Evolutionary conservation across 2,113 vertebrate species (phyloP).

Genomic region (Hirundichthys speculiger): DNA sequence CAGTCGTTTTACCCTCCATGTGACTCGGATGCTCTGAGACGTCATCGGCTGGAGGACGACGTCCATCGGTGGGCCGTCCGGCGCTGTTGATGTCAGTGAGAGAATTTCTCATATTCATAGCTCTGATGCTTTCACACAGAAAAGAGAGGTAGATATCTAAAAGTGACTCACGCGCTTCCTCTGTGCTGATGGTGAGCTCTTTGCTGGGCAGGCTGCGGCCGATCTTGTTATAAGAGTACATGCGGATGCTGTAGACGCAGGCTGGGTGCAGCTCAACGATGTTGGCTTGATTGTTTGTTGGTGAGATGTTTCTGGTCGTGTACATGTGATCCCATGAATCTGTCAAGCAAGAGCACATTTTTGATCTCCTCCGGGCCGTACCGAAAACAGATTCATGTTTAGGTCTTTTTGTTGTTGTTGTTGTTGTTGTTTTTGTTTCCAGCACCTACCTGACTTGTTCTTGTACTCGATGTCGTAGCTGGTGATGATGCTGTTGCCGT

Average conservation of each 20-base stretch:
- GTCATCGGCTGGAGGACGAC: constrained; percentile 95
- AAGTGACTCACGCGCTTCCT: constrained; percentile 90
- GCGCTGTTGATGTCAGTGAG: constrained; percentile 79
- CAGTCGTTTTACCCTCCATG: constrained; percentile 90
- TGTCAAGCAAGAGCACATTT: constrained; percentile 54
- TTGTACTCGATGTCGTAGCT: constrained; percentile 99
- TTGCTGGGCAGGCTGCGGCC: constrained; percentile 97
- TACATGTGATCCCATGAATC: constrained; percentile 99
- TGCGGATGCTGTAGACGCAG: constrained; percentile 97
- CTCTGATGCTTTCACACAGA: neutral
- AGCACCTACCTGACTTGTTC: constrained; percentile 91
- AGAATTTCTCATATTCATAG: neutral
- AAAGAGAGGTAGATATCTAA: neutral
- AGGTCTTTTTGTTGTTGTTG: no score
- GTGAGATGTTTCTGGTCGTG: constrained; percentile 97
- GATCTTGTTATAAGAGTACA: constrained; percentile 99
- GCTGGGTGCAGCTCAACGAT: constrained; percentile 97
- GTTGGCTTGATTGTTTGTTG: constrained; percentile 98
- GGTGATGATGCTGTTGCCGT: constrained; percentile 98
- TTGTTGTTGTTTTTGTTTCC: no score
- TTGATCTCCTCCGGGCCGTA: neutral
- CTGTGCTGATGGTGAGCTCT: constrained; percentile 95
- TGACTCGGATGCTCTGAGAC: constrained; percentile 97
- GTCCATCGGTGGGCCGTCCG: constrained; percentile 95
- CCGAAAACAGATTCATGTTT: neutral